phyloP scores from a whole-genome alignment of 1,140 invertebrate genomes.

The Akabosia matsudoensis region DNA sequence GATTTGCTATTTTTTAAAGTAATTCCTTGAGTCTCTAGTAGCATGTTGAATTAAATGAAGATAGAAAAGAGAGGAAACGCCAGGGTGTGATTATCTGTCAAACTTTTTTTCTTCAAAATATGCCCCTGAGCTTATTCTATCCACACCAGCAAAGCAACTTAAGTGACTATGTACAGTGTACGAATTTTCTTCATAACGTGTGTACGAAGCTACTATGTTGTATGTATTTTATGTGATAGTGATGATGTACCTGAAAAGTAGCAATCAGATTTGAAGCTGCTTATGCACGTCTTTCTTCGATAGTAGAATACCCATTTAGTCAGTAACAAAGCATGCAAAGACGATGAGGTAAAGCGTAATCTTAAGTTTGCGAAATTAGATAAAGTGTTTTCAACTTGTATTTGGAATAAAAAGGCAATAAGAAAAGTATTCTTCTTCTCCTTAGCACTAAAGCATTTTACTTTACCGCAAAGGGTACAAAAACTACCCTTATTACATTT shows the following conservation, averaged over 20 bases:
- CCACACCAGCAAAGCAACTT: background rate
- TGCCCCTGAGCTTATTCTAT: slow-evolving; percentile 2
- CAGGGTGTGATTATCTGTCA: slow-evolving; percentile 23
- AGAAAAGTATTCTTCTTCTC: too few relatives aligned
- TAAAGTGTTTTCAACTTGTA: too few relatives aligned
- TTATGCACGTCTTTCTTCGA: too few relatives aligned
- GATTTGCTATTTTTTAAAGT: background rate
- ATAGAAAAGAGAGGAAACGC: slow-evolving; percentile 9
- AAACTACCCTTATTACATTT: too few relatives aligned
- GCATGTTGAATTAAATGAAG: background rate
- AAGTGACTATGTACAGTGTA: background rate
- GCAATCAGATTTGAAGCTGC: background rate
- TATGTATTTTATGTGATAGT: background rate
- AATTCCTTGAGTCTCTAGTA: background rate
- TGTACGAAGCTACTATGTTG: too few relatives aligned
- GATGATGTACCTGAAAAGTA: background rate
- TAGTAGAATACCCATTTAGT: too few relatives aligned
- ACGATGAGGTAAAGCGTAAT: too few relatives aligned
- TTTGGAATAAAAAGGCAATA: too few relatives aligned
- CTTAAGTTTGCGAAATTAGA: slow-evolving; percentile 5
- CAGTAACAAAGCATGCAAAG: too few relatives aligned
- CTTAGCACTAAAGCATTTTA: too few relatives aligned
- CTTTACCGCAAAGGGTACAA: too few relatives aligned
- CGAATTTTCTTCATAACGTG: too few relatives aligned
- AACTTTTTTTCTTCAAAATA: slow-evolving; percentile 13